Base-by-base conservation (phyloP, 1,140 invertebrate genomes). In the Belonocnema kinseyi region DNA sequence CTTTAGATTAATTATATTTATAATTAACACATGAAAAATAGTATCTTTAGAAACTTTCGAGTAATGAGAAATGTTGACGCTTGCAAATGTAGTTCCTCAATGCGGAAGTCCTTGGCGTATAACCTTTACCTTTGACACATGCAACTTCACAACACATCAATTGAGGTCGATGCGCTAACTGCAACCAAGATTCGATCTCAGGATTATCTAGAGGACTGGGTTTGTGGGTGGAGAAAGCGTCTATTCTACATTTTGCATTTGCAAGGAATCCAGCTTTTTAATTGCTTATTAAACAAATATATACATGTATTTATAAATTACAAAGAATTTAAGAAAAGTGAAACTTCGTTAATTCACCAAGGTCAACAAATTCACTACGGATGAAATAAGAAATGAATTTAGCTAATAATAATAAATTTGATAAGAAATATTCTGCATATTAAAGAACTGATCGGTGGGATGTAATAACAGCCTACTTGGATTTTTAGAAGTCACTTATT, bases 41-140 rank as follows among this genome's bases (percentile, higher is more conserved):
- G n/a, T 19, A 17, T 17, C 17, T n/a, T 2, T 58, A 14, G 26
- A 61, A 61, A 26, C 14, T 61, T 13, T 19, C 6, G 40, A 61
- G 21, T 10, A 56, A 17, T 17, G 26, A 21, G 58, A 26, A 61
- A 26, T 26, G 13, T 61, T 26, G 33, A 33, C 14, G 13, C 14
- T 26, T 33, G 5, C 3, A 33, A 3, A 11, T 13, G 21, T 11
- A 19, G 17, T 14, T 26, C 13, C 33, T 33, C 14, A 61, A 61
- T 13, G 58, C 58, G 58, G 58, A 61, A 61, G 58, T 61, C 58
- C 58, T 61, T 33, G 13, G 21, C 58, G 58, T 33, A 56, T 56
- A 61, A 61, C 58, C 58, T 13, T 61, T 26, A 61, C 58, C 58
- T 61, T 61, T 33, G 58, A 13, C 58, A 61, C 58, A 61, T 13